Conservation (phyloP, 2,113 vertebrate species). For the Gnathonemus longibarbis region DNA sequence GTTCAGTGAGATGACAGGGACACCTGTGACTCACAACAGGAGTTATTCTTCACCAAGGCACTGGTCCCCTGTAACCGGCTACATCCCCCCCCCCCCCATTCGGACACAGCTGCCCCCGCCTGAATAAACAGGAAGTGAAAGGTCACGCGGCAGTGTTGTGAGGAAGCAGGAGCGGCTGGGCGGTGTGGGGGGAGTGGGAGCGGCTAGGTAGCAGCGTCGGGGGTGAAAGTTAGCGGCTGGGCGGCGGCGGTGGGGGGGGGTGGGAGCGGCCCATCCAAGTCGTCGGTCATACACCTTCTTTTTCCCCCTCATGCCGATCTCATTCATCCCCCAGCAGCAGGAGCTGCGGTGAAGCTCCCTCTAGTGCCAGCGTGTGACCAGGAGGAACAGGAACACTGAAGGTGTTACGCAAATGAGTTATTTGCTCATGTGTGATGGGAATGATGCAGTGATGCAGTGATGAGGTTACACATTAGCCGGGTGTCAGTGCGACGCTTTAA, state of each 20-base stretch:
- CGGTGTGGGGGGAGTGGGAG: too few species aligned
- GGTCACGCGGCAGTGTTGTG: background rate
- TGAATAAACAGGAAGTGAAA: background rate
- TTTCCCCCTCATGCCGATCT: background rate
- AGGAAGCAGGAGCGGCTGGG: too few species aligned
- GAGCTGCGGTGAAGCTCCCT: background rate
- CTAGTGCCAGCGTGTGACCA: background rate
- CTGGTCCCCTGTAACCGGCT: background rate
- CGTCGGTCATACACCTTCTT: background rate
- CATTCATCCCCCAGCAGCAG: background rate
- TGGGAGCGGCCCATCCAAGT: background rate
- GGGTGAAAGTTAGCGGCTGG: too few species aligned
- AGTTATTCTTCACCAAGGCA: background rate
- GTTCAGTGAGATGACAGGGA: constrained; percentile 28
- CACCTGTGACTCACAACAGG: background rate
- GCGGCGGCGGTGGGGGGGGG: too few species aligned
- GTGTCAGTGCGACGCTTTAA: background rate
- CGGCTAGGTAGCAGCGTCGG: too few species aligned
- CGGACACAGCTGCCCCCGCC: background rate
- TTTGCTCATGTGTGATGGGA: background rate
- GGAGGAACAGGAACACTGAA: background rate
- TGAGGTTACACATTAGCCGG: background rate
- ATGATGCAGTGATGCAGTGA: background rate
- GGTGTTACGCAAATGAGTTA: background rate
- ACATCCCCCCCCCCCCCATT: background rate